Base-by-base conservation (phyloP, 2,888 invertebrate genomes). In the Perdita meconis region DNA sequence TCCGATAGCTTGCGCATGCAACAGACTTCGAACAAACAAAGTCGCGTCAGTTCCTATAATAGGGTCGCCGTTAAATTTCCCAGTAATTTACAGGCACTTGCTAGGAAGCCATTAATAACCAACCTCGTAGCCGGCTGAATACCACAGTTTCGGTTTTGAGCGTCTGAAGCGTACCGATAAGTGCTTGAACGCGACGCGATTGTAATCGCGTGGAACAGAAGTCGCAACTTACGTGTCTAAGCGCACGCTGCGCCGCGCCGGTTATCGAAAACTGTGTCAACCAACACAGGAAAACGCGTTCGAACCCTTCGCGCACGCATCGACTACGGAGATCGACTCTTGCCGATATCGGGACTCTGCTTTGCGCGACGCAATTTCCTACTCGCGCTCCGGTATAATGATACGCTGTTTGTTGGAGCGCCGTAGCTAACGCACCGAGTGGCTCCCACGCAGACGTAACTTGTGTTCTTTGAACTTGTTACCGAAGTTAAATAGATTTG, bases 91-190 rank as follows among this genome's bases (percentile, higher is more conserved):
- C 78, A 77, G 50, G 38, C 50, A 55, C 50, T 47, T 13, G 51
- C 30, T 73, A 47, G 56, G 19, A 12, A 19, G 36, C 40, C 78
- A 64, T 81, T 78, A 81, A 81, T 78, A 81, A 81, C 59, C 57
- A 78, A 70, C 59, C 51, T 10, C 8, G 51, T 12, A 40, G 60
- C 16, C 68, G 67, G 55, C 34, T 53, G 47, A 67, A 67, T 59
- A 47, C 19, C 69, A 63, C 65, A 74, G 64, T 78, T 81, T 81
- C 64, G 53, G 73, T 66, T 81, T 61, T 36, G 64, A n/a, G 64
- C 42, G 68, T 64, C 55, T 60, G 53, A 74, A 60, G 30, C 34
- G 70, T 6, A 50, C 50, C 30, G 63, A 56, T 78, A 78, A 81
- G 81, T 81, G 78, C 78, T 78, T 74, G 69, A 80, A 36, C 61